These are phyloP conservation scores for Chrysotoxum bicinctum DNA, from an alignment of 2,888 invertebrate genomes.

Conservation along the genomic window DNA sequence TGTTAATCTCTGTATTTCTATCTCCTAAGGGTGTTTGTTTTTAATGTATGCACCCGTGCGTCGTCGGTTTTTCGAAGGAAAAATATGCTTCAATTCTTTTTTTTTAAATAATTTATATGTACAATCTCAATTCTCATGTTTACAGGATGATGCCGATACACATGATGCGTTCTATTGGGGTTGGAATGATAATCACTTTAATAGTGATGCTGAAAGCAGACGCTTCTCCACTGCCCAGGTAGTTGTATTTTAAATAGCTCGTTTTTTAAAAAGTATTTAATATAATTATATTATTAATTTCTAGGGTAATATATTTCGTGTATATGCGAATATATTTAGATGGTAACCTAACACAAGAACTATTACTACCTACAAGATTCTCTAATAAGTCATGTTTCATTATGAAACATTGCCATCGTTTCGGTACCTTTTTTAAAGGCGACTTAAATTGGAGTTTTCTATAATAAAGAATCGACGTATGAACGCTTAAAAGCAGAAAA, in stretches of 20 bases:
- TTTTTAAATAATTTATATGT: not conserved
- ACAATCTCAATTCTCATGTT: conserved; percentile 29
- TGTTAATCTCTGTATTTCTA: not conserved
- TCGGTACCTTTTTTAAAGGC: too few species aligned
- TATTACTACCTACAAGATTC: too few species aligned
- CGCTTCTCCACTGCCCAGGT: conserved; percentile 81
- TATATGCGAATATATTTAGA: too few species aligned
- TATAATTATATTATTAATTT: not conserved
- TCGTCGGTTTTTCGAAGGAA: not conserved
- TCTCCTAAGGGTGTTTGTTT: conserved; percentile 9
- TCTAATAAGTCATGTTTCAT: too few species aligned
- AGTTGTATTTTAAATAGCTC: conserved; percentile 78
- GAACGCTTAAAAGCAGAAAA: too few species aligned
- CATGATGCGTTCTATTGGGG: conserved; percentile 77
- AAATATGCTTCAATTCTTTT: not conserved
- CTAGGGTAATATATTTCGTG: too few species aligned
- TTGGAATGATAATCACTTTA: conserved; percentile 77
- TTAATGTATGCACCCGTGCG: not conserved
- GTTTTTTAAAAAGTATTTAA: not conserved
- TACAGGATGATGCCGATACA: conserved; percentile 78
- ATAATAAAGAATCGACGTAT: too few species aligned
- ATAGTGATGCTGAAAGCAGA: conserved; percentile 78
- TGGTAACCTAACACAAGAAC: too few species aligned
- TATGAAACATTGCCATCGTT: too few species aligned
- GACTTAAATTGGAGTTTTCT: too few species aligned